Conservation (phyloP, 1,140 invertebrate species). For the Berghia stephanieae region DNA sequence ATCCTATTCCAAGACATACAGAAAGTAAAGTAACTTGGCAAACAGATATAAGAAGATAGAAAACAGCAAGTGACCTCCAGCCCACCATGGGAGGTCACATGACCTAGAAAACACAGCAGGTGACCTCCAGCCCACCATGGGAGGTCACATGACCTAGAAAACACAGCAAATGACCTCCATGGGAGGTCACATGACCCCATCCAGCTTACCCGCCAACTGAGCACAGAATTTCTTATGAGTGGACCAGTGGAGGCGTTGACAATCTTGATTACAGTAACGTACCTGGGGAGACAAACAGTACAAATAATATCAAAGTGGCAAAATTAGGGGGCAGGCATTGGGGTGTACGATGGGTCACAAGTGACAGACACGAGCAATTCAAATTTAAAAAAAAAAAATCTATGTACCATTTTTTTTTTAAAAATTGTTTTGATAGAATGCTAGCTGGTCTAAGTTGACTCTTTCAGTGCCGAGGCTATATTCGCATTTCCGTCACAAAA, state of each 20-base stretch:
- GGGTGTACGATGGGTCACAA: not conserved
- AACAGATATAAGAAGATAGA: not conserved
- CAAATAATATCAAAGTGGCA: too few relatives aligned
- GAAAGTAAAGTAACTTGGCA: not conserved
- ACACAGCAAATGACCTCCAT: not conserved
- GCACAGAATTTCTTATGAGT: slow-evolving; percentile 88
- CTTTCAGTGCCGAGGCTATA: too few relatives aligned
- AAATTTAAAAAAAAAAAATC: not conserved
- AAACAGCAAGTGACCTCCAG: not conserved
- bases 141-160: too few relatives aligned
- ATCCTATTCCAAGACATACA: too few relatives aligned
- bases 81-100: not conserved
- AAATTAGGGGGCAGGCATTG: too few relatives aligned
- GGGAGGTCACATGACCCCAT: not conserved
- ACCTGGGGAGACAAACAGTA: slow-evolving; percentile 70
- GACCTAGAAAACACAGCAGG: not conserved
- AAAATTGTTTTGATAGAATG: too few relatives aligned
- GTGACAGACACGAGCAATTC: not conserved
- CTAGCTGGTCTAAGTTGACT: too few relatives aligned
- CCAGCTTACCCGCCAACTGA: slow-evolving; percentile 52
- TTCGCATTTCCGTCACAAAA: too few relatives aligned
- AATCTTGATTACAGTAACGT: slow-evolving; percentile 92
- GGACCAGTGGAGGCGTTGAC: slow-evolving; percentile 95
- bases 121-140: not conserved
- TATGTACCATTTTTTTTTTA: not conserved